Base-by-base conservation (phyloP, 2,888 invertebrate species). In the Crossocerus cetratus region DNA sequence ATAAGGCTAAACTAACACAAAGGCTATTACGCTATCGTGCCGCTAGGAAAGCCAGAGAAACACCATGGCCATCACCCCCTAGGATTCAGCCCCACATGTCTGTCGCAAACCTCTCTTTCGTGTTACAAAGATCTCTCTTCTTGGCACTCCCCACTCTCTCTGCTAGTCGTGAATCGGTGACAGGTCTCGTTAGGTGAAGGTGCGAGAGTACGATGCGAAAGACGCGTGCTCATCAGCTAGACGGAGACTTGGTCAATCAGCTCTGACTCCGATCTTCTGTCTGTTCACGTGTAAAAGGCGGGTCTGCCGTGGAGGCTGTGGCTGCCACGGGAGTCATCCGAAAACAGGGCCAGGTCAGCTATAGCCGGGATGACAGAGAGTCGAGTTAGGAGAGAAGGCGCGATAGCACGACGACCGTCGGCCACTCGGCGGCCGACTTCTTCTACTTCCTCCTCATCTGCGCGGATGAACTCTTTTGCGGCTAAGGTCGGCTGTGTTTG, bases 311-410 rank as follows among this genome's bases (percentile, higher is more conserved):
- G 86, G 90, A 89, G 86, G 89, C 90, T 83, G 89, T 90, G 85
- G 90, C 90, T 84, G 90, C 90, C 79, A 89, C 90, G 81, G 90
- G 90, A 80, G 86, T 88, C 86, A 90, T 90, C 90, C 84, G 90
- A 84, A 90, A 90, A 87, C 86, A 87, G 83, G 85, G 84, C 84
- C 86, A 84, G 83, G 80, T 88, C 86, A 84, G 80, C 85, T 83
- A 86, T 84, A 84, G 86, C 81, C 84, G 71, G 74, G 86, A 63
- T 75, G 83, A 75, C 65, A 74, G 76, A 83, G 85, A 83, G 63
- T 82, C 85, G 84, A 86, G 83, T 86, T 87, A 81, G 84, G 76
- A 73, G 69, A 73, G 66, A 23, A 64, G 64, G 69, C 64, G 44
- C 72, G 60, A 32, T 32, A 65, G 58, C 53, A 65, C 68, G 63